Evolutionary conservation across 2,888 invertebrate species (phyloP), one percentile per base, ranked within the genome.

Genomic region (Eupeodes latifasciatus): DNA sequence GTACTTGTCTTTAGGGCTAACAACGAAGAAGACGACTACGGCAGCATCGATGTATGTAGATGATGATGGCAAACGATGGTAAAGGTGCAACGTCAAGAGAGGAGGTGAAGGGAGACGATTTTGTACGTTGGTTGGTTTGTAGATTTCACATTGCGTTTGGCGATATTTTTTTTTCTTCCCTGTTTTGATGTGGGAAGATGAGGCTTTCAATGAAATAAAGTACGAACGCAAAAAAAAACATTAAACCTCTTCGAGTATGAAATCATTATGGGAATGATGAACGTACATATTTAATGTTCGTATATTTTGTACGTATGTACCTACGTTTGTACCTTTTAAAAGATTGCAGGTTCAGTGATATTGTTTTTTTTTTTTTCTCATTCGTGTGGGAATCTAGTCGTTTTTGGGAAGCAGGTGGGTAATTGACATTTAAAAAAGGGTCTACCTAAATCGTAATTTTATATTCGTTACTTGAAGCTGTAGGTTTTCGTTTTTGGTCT

Each of bases 401-500:
- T 59, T 84, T 51, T 71, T 69, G 57, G 74, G 6, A 78, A 78
- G 88, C 88, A 88, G 88, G 88, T 88, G 88, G 88, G 81, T 81
- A 88, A 88, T 85, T 85, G 85, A 88, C 88, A 78, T 88, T 75
- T 85, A 57, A 59, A 78, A 84, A 55, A 72, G 72, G 81, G 76
- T 81, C 67, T 69, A n/a, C 44, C 2, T 40, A 40, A 40, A 9
- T 62, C 53, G 53, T 44, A 19, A 55, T 14, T 40, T 67, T 66
- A 16, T 61, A 27, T 69, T 78, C 47, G 44, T 67, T 27, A 53
- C 14, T 14, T 62, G 51, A 69, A 36, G 44, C 71, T 71, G 53
- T 5, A 66, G 79, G 44, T 67, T 40, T 53, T 40, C 55, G 62
- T 12, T 62, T 64, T 10, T 27, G 7, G 14, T 11, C 27, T 40